Evolutionary conservation across 2,888 invertebrate species (phyloP), one percentile per base, ranked within the genome.

Genomic region (Stenichneumon culpator): DNA sequence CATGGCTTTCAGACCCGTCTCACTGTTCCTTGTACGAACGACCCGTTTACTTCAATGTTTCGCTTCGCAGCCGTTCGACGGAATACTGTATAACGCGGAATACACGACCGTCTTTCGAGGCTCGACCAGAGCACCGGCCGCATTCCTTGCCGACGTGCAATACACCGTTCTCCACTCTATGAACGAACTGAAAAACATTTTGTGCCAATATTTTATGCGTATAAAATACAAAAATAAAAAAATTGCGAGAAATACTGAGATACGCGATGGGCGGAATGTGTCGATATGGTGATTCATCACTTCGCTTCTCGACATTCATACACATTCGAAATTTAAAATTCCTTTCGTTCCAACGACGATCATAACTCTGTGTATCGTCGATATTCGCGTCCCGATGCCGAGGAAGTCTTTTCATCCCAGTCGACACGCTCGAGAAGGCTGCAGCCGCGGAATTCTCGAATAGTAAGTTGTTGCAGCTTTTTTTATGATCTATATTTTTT

Each of bases 131-230:
- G 28, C 11, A 5, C 9, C 57, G 28, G 69, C 50, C 57, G 57
- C 57, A 78, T 78, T 78, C 44, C 44, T 28, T 14, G 3, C 36
- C 19, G 44, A 69, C 69, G 69, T 57, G 69, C 78, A 60, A 78
- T 78, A 44, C 14, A 39, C 44, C 60, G 60, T n/a, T 28, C 32
- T 44, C 25, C 47, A 44, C n/a, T 57, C 22, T 16, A 14, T 5
- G 25, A 0, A 28, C 60, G 47, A 69, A 14, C 5, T 60, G 69
- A 14, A 78, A 69, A 69, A 78, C 47, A 57, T 57, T 22, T 60
- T 16, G 39, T 16, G 16, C 36, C 39, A 7, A 32, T 32, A 32
- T 32, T 32, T 44, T 22, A 36, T 19, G 47, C 22, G 22, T 19
- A 9, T 32, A 28, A 25, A 65, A 72, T 44, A 68, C n/a, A 65